Conservation (phyloP, 2,797 vertebrate species). For the Acipenser ruthenus region DNA sequence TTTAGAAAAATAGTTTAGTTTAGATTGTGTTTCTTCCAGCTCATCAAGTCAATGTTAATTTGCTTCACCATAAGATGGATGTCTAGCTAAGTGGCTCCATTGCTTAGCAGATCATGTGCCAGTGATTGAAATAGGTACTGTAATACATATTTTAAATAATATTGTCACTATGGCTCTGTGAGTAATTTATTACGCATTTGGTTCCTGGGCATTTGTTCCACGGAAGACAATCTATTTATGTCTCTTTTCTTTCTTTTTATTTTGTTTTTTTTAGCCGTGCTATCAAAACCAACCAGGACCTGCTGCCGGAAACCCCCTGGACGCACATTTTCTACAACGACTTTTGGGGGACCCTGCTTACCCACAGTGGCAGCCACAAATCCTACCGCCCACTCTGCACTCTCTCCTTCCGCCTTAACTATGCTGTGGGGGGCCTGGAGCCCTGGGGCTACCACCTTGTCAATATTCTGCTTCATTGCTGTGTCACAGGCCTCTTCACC, state of each 20-base stretch:
- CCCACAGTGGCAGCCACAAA: slow-evolving; percentile 97
- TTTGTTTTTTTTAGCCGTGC: slow-evolving; percentile 72
- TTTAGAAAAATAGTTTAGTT: not conserved
- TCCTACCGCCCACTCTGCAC: slow-evolving; percentile 95
- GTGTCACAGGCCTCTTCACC: slow-evolving; percentile 82
- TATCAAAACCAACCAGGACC: slow-evolving; percentile 97
- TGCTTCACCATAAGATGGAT: not conserved
- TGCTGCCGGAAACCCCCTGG: slow-evolving; percentile 93
- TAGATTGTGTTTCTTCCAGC: not conserved
- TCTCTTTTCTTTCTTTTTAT: too few species aligned
- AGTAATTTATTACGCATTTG: not conserved
- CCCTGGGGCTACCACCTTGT: slow-evolving; percentile 94
- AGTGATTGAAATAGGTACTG: not conserved
- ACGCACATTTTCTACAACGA: slow-evolving; percentile 95
- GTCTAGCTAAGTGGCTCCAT: not conserved
- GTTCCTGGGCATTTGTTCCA: not conserved
- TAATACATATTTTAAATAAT: not conserved
- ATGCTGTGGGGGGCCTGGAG: slow-evolving; percentile 80
- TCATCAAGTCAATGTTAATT: not conserved
- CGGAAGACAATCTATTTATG: slow-evolving; percentile 22
- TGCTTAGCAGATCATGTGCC: not conserved
- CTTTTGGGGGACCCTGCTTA: slow-evolving; percentile 96
- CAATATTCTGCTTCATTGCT: slow-evolving; percentile 79
- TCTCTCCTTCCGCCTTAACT: slow-evolving; percentile 92
- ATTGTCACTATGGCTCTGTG: not conserved